phyloP scores from a whole-genome alignment of 2,113 vertebrate species.

The Trinectes maculatus region DNA sequence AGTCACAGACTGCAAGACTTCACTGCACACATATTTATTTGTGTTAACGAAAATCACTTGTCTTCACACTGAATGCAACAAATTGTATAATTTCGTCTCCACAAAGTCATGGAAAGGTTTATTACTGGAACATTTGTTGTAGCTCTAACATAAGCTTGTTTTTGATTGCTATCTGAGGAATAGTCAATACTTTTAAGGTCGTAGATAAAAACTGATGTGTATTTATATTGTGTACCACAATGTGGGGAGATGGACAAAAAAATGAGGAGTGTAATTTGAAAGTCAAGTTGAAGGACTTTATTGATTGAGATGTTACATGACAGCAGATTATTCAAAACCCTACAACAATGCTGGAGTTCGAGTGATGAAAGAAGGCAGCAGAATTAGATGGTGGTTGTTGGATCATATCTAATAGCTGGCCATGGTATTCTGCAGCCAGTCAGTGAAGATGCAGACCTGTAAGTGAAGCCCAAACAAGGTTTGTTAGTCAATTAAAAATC shows the following conservation, averaged over 20 bases:
- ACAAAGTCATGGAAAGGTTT: too few relatives aligned
- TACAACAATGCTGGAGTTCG: background rate
- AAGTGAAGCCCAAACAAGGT: background rate
- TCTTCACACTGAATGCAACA: too few relatives aligned
- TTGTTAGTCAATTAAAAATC: too few relatives aligned
- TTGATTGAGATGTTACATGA: constrained; percentile 29
- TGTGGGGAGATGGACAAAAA: background rate
- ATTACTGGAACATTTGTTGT: too few relatives aligned
- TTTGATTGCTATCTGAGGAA: too few relatives aligned
- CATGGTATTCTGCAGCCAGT: constrained; percentile 69
- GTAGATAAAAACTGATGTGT: too few relatives aligned
- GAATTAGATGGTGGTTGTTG: background rate
- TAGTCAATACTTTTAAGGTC: too few relatives aligned
- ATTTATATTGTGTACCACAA: background rate
- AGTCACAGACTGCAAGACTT: too few relatives aligned
- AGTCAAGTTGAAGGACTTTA: constrained; percentile 24
- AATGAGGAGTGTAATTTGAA: background rate
- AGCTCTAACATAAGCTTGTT: too few relatives aligned
- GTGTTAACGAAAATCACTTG: too few relatives aligned
- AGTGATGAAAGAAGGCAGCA: constrained; percentile 9
- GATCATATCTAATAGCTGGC: constrained; percentile 52
- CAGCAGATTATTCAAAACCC: constrained; percentile 12
- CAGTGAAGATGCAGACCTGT: constrained; percentile 71
- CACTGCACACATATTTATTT: too few relatives aligned
- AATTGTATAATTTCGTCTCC: too few relatives aligned